Evolutionary conservation across 2,113 vertebrate species (phyloP).

Genomic region (Bufo gargarizans): DNA sequence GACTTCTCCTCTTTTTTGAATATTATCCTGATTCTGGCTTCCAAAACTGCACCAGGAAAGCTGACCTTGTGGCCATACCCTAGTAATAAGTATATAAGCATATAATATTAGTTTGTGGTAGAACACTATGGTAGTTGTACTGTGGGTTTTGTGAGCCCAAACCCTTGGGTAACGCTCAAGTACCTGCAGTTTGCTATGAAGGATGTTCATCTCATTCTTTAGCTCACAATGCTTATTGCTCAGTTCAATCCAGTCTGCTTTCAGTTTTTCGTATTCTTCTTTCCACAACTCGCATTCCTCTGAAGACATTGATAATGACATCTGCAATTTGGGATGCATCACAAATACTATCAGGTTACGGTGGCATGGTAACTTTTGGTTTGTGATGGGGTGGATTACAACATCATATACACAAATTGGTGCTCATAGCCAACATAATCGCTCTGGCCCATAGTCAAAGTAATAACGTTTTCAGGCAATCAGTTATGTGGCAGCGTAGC

Average conservation of each 20-base stretch:
- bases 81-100: no score
- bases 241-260: slow-evolving; percentile 68
- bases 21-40: no score
- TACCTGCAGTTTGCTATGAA: slow-evolving; percentile 88
- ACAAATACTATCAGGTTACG: neutral
- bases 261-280: slow-evolving; percentile 73
- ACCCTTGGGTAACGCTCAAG: neutral
- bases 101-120: neutral
- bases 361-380: neutral
- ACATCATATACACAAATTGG: neutral
- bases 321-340: slow-evolving; percentile 67
- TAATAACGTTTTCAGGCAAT: no score
- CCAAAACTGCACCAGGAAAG: no score
- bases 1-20: no score
- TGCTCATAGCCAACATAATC: neutral
- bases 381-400: neutral
- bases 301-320: slow-evolving; percentile 70
- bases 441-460: no score
- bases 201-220: slow-evolving; percentile 71
- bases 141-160: neutral
- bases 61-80: no score
- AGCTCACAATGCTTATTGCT: slow-evolving; percentile 71
- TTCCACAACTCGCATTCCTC: slow-evolving; percentile 80
- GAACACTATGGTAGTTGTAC: neutral
- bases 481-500: no score